A percentile compares a stretch with the other conserved stretches of the same genome.
Conservation (phyloP, 2,888 invertebrate genomes). For the Rhagium mordax region DNA sequence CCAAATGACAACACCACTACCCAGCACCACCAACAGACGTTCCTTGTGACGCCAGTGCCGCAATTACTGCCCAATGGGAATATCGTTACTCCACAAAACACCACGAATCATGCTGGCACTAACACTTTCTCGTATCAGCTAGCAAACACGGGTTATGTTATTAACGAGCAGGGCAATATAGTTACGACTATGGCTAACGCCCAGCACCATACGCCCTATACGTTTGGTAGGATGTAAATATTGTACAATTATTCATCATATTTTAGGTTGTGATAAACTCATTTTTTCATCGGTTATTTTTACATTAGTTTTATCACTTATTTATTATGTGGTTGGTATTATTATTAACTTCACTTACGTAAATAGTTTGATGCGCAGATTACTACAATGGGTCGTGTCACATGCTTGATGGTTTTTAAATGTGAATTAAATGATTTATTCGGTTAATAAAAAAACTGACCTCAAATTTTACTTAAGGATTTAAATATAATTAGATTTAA, state of each 20-base stretch:
- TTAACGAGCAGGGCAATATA: constrained; percentile 70
- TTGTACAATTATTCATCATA: constrained; percentile 15
- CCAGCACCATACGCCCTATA: constrained; percentile 68
- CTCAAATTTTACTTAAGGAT: no score
- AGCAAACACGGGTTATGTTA: constrained; percentile 69
- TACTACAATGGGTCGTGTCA: background rate
- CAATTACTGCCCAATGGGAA: constrained; percentile 74
- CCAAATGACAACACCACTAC: constrained; percentile 60
- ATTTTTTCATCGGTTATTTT: constrained; percentile 17
- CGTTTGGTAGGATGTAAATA: constrained; percentile 68
- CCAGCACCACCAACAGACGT: constrained; percentile 76
- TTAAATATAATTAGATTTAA: no score
- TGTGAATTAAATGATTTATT: no score
- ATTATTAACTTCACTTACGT: background rate
- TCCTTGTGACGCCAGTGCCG: constrained; percentile 78
- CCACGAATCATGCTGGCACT: constrained; percentile 63
- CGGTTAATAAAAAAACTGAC: no score
- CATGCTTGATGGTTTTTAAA: no score
- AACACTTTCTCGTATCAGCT: constrained; percentile 69
- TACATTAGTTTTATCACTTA: no score
- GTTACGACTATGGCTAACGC: constrained; percentile 69
- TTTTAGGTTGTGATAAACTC: constrained; percentile 33
- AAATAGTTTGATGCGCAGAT: background rate
- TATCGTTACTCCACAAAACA: constrained; percentile 65
- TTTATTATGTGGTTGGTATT: constrained; percentile 17